A percentile compares a stretch with the other conserved stretches of the same genome.
phyloP scores from a whole-genome alignment of 37 sponge, comb jelly and placozoan genomes.

The Trichoplax adhaerens region DNA sequence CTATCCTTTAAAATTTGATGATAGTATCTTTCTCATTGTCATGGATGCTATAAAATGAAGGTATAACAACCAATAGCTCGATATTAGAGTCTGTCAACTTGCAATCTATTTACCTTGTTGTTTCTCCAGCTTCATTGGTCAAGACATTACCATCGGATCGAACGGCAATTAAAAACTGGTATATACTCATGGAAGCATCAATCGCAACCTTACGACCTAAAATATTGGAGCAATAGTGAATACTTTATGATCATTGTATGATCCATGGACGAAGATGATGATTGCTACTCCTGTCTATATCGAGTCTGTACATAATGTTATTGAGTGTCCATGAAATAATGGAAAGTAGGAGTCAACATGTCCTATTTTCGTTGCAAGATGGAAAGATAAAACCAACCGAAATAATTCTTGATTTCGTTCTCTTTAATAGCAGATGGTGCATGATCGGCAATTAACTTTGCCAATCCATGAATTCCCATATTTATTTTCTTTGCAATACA shows the following conservation, averaged over 20 bases:
- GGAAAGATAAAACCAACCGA: slow-evolving; percentile 23
- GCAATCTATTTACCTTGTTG: slow-evolving; percentile 36
- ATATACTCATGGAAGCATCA: slow-evolving; percentile 96
- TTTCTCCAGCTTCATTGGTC: slow-evolving; percentile 75
- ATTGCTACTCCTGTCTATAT: no score
- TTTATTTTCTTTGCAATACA: no score
- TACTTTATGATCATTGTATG: not conserved
- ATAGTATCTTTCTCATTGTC: no score
- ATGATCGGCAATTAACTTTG: slow-evolving; percentile 82
- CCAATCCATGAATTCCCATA: slow-evolving; percentile 88
- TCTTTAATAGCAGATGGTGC: slow-evolving; percentile 87
- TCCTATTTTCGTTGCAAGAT: no score
- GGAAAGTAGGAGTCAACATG: no score
- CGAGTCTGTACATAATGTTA: no score
- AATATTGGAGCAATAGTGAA: not conserved
- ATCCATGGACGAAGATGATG: not conserved
- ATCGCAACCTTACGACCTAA: slow-evolving; percentile 92
- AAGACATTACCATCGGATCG: slow-evolving; percentile 64
- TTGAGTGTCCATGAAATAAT: no score
- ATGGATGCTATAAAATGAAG: no score
- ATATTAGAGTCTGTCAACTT: slow-evolving; percentile 6
- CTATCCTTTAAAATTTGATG: no score
- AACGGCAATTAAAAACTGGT: slow-evolving; percentile 98
- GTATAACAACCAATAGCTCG: not conserved
- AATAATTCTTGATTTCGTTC: slow-evolving; percentile 67